phyloP scores from a whole-genome alignment of 2,113 vertebrate genomes.

The Colaptes auratus region DNA sequence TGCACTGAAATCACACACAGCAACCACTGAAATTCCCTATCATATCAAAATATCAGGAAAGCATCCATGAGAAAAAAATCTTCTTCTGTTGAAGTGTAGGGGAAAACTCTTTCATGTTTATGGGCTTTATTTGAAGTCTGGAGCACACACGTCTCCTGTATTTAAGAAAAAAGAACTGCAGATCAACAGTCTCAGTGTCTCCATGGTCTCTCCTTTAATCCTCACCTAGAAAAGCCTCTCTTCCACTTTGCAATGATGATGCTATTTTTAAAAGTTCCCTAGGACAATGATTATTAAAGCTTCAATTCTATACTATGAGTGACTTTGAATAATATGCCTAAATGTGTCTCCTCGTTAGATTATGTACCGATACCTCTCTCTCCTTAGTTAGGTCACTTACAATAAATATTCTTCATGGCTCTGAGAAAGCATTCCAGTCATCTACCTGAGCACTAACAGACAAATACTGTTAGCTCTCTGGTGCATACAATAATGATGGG shows the following conservation, averaged over 20 bases:
- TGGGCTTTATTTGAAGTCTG: background rate
- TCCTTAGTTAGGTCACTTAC: background rate
- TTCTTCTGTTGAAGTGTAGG: background rate
- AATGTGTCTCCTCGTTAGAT: background rate
- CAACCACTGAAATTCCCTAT: background rate
- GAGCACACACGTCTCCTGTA: background rate
- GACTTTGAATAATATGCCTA: background rate
- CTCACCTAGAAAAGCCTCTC: background rate
- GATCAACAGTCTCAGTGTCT: background rate
- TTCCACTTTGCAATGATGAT: background rate
- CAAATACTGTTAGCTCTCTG: background rate
- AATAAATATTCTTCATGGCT: background rate
- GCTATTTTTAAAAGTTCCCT: background rate
- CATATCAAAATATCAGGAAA: slow-evolving; percentile 11
- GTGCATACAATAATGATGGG: background rate
- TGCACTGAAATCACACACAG: slow-evolving; percentile 4
- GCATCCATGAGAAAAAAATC: background rate
- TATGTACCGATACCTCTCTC: background rate
- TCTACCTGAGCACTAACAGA: background rate
- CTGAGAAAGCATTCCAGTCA: background rate
- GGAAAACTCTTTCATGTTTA: slow-evolving; percentile 36
- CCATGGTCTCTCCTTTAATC: background rate
- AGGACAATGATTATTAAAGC: background rate
- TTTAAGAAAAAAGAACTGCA: background rate
- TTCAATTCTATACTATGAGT: background rate